Percentiles rank a stretch among this genome's conserved stretches.
Conservation (phyloP, 1,140 invertebrate species). For the Hirudo medicinalis region DNA sequence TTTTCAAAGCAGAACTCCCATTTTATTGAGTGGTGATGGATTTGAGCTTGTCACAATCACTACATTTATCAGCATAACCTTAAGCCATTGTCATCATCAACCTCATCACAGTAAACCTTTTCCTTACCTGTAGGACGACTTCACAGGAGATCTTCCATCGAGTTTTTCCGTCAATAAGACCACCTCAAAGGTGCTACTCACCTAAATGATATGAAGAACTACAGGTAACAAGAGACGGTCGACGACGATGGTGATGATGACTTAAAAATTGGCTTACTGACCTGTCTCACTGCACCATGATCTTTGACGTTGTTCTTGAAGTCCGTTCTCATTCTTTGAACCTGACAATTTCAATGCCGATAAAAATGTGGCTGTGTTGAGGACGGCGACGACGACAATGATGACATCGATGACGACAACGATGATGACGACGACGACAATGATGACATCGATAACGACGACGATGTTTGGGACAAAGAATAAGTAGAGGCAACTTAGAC, state of each 20-base stretch:
- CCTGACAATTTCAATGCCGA: not conserved
- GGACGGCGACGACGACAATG: not conserved
- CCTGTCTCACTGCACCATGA: too few species aligned
- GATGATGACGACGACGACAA: too few species aligned
- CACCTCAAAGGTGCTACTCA: slow-evolving; percentile 7
- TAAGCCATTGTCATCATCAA: too few species aligned
- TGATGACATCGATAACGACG: too few species aligned
- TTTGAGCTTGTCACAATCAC: not conserved
- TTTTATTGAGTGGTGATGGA: not conserved
- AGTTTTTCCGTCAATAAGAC: slow-evolving; percentile 11
- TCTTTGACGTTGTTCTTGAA: slow-evolving; percentile 1
- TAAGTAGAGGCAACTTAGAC: too few species aligned
- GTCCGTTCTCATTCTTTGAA: not conserved
- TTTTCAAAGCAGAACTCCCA: too few species aligned
- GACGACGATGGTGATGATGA: too few species aligned
- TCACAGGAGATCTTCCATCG: not conserved
- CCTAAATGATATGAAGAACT: not conserved
- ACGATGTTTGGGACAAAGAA: too few species aligned
- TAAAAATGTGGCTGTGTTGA: not conserved
- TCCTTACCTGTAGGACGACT: slow-evolving; percentile 14
- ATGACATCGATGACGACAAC: too few species aligned
- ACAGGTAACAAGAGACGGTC: not conserved
- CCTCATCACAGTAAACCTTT: too few species aligned
- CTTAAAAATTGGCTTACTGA: too few species aligned
- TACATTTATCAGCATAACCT: too few species aligned